Evolutionary conservation across 2,888 invertebrate genomes (phyloP), one percentile per base, ranked within the genome.

Genomic region (Pteria penguin): DNA sequence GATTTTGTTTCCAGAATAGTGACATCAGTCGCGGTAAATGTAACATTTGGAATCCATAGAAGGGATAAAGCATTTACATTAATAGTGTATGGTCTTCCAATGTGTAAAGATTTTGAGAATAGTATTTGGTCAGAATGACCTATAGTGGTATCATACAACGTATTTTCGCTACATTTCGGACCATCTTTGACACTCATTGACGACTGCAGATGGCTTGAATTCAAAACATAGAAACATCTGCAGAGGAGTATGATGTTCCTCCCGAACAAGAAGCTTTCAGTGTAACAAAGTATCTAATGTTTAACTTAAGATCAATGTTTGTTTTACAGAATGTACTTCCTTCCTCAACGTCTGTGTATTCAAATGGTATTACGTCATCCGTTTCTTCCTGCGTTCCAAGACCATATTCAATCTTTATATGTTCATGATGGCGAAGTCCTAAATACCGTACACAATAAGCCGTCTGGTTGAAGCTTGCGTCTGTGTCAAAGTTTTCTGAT

Each of bases 181-280:
- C 26, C 29, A 22, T 22, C 26, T n/a, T n/a, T n/a, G n/a, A n/a
- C n/a, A n/a, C n/a, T n/a, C n/a, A n/a, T n/a, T n/a, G n/a, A n/a
- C n/a, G 22, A 68, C 65, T 62, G 1, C 14, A 58, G 27, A 4
- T 24, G 33, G 24, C n/a, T 33, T 29, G n/a, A 52, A 75, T 36
- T 31, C 74, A 11, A 14, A 76, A 32, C 2, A 4, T 36, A n/a
- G 79, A 61, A n/a, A 81, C 81, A 68, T 83, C 72, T 18, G 83
- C 79, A 4, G 74, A 60, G 4, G 79, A 57, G 5, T 70, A 2
- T 1, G 78, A 74, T 11, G 24, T 29, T 1, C 81, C 81, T 8
- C 80, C 83, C 1, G 55, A 63, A 27, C 61, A 65, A 3, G 18
- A 14, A 0, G 60, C 69, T 32, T 58, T 63, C 31, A 69, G n/a